Evolutionary conservation across 2,113 vertebrate genomes (phyloP), one percentile per base, ranked within the genome.

Genomic region (Struthidea cinerea): DNA sequence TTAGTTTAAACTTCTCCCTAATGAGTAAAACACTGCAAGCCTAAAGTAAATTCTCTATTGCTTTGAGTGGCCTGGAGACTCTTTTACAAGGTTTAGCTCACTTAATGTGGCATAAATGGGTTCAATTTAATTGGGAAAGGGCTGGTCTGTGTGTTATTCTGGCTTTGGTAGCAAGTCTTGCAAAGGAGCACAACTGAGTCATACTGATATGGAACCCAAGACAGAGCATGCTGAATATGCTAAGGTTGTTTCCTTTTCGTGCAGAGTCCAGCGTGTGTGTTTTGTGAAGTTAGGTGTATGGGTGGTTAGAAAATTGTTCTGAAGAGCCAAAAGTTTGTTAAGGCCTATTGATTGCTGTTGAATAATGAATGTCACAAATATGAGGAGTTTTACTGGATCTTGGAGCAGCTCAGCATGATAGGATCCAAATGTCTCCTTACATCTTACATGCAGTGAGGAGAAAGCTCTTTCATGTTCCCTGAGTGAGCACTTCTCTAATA

Each of bases 261-360:
- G 21, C 9, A 7, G 35, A 44, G 33, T 76, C 50, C 47, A 30
- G 47, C 52, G 19, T 39, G 46, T 77, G 50, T 63, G 52, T 26
- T 81, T 81, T 92, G 44, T 70, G 20, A 61, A 44, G 26, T 75
- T 71, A 30, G 27, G 39, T 79, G 39, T 67, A 46, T 73, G 44
- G 30, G 42, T 78, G n/a, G 75, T 35, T 84, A 55, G 59, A 79
- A 81, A 85, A 60, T 63, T 90, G 35, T 77, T 41, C 5, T 87
- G 70, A 91, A 70, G 87, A 73, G 71, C 82, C 63, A 60, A 7
- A 93, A 68, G 69, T 91, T 96, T 94, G 56, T 94, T 96, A 96
- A 81, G 82, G 41, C 30, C 44, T 84, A 30, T 84, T 75, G 90
- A 74, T 68, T 85, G 74, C 63, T 82, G 26, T 82, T 96, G 77